A percentile compares a stretch with the other conserved stretches of the same genome.
Evolutionary conservation across 2,888 invertebrate species (phyloP).

Genomic region (Horisme vitalbata): DNA sequence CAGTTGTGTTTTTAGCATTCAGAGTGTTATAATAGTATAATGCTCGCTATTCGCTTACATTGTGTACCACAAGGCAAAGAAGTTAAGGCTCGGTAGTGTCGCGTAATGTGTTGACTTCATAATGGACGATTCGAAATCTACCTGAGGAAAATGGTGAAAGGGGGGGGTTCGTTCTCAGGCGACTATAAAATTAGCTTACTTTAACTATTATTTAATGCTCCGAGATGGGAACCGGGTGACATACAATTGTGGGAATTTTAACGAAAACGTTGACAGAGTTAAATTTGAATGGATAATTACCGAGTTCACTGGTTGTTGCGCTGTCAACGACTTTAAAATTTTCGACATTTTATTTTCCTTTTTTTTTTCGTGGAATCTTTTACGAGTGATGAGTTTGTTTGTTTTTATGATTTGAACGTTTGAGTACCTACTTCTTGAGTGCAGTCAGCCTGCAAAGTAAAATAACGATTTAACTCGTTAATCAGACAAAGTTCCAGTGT

Average conservation of each 20-base stretch:
- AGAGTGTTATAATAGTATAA: too few relatives aligned
- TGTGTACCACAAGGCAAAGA: constrained; percentile 37
- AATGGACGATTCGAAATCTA: constrained; percentile 56
- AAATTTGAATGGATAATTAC: constrained; percentile 64
- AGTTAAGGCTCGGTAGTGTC: constrained; percentile 49
- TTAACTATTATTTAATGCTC: constrained; percentile 75
- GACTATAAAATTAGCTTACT: constrained; percentile 65
- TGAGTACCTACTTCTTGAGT: neutral
- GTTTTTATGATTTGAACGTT: constrained; percentile 18
- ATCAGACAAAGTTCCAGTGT: too few relatives aligned
- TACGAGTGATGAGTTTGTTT: constrained; percentile 19
- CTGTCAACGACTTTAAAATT: constrained; percentile 31
- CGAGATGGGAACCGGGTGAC: constrained; percentile 64
- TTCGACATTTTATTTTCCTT: constrained; percentile 24
- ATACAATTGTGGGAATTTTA: constrained; percentile 64
- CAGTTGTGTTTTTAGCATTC: too few relatives aligned
- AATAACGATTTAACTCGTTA: too few relatives aligned
- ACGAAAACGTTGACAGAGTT: constrained; percentile 54
- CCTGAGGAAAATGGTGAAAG: constrained; percentile 35
- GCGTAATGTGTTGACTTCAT: constrained; percentile 62
- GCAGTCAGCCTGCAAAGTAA: too few relatives aligned
- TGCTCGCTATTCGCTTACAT: constrained; percentile 21
- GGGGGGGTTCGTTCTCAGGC: constrained; percentile 44
- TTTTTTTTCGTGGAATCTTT: constrained; percentile 21
- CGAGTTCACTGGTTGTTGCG: constrained; percentile 46